A percentile compares a stretch with the other conserved stretches of the same genome.
Evolutionary conservation across 2,888 invertebrate genomes (phyloP).

Genomic region (Epirrita christyi): DNA sequence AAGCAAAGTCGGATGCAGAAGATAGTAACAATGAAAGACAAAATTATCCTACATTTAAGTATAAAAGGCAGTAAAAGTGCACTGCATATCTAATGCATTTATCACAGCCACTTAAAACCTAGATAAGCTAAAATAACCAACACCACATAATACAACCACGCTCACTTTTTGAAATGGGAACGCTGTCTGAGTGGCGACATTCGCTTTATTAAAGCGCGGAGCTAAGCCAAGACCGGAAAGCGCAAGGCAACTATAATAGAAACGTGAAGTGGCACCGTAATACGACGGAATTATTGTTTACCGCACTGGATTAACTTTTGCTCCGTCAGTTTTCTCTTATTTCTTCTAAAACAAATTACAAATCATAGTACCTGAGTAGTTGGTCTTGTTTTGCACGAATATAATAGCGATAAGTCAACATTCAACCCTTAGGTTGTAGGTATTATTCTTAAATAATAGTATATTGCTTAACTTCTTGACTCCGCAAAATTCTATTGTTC

Average conservation of each 20-base stretch:
- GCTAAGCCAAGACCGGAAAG: slow-evolving; percentile 38
- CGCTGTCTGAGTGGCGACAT: slow-evolving; percentile 37
- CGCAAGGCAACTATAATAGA: slow-evolving; percentile 30
- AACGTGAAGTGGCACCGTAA: slow-evolving; percentile 39
- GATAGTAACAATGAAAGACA: no score
- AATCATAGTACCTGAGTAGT: no score
- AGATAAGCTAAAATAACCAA: slow-evolving; percentile 24
- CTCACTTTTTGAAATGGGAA: slow-evolving; percentile 36
- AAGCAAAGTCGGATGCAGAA: no score
- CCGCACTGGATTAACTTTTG: slow-evolving; percentile 30
- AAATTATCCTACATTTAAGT: background rate
- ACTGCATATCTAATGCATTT: background rate
- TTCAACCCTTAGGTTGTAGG: no score
- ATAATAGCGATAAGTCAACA: no score
- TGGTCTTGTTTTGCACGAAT: no score
- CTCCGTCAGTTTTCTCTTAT: slow-evolving; percentile 8
- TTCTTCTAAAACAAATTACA: background rate
- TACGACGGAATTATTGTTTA: slow-evolving; percentile 29
- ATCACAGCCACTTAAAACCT: slow-evolving; percentile 8
- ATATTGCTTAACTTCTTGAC: no score
- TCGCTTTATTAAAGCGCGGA: slow-evolving; percentile 42
- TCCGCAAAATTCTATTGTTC: no score
- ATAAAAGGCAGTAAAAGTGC: background rate
- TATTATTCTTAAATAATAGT: no score
- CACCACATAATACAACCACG: slow-evolving; percentile 15